Evolutionary conservation across 1,140 invertebrate genomes (phyloP), one percentile per base, ranked within the genome.

Genomic region (Temnothorax curvispinosus): DNA sequence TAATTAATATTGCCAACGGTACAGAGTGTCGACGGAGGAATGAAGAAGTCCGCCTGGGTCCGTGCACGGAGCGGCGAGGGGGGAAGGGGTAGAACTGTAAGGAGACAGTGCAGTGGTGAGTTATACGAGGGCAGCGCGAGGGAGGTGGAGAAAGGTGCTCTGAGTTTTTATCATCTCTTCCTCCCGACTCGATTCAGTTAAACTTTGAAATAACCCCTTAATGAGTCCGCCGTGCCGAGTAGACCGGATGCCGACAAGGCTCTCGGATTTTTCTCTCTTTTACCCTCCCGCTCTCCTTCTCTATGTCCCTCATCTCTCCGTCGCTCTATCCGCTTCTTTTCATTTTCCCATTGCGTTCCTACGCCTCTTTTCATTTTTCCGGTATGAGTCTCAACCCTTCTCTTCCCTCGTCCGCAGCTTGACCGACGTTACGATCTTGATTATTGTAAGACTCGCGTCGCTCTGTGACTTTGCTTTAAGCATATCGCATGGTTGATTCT

Each of bases 191-290:
- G 88, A 94, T 93, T 92, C 93, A 92, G 88, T 93, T 94, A 94
- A 93, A 93, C 92, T 94, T 94, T 92, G 89, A 93, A 94, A 94
- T 93, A 94, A 94, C 92, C 92, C 92, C 90, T 94, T 93, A 94
- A 94, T 94, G 91, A 94, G 93, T 92, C 93, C 92, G 91, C 91
- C 92, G 89, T 92, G 87, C 85, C 85, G 89, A 87, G 89, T 90
- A 91, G 89, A 91, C 92, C 87, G 89, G 88, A 89, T 91, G 88
- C 89, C 90, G 92, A 89, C 88, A 89, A 92, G 88, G 90, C 86
- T 89, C 87, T 89, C 87, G 89, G 92, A 92, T 94, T 92, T 92
- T 89, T 88, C 89, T 88, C 89, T 81, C 86, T 88, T 89, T 92
- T 87, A 62, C 88, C 76, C 87, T 84, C 89, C 64, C 60, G 62